Evolutionary conservation across 2,888 invertebrate species (phyloP).

Genomic region (Drosophila rubida): DNA sequence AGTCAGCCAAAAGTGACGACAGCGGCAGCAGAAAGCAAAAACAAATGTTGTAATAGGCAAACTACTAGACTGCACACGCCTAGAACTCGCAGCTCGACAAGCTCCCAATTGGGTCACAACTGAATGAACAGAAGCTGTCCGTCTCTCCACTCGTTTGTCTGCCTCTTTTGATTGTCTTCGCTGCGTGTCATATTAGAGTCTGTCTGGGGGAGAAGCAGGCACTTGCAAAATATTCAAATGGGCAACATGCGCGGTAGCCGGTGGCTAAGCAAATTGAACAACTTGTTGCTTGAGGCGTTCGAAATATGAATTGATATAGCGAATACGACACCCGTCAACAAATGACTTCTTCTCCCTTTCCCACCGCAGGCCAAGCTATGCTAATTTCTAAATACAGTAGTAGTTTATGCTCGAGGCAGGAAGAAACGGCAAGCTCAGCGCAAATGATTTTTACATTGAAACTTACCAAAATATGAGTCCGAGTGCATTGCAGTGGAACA

Average conservation of each 20-base stretch:
- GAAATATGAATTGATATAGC: slow-evolving; percentile 42
- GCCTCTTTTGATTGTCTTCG: neutral
- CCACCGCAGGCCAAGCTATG: neutral
- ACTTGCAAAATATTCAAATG: slow-evolving; percentile 72
- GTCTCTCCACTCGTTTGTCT: slow-evolving; percentile 7
- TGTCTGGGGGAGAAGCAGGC: neutral
- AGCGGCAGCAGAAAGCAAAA: slow-evolving; percentile 20
- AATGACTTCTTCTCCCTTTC: neutral
- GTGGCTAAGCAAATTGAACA: slow-evolving; percentile 45
- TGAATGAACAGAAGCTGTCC: slow-evolving; percentile 33
- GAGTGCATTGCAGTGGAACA: slow-evolving; percentile 59
- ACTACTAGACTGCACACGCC: slow-evolving; percentile 11
- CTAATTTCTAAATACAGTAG: slow-evolving; percentile 21
- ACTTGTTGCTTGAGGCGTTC: slow-evolving; percentile 68
- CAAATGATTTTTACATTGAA: slow-evolving; percentile 23
- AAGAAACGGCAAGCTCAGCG: slow-evolving; percentile 39
- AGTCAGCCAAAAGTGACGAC: slow-evolving; percentile 62
- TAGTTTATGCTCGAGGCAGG: slow-evolving; percentile 10
- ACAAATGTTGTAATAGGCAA: slow-evolving; percentile 46
- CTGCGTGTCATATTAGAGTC: neutral
- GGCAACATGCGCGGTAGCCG: slow-evolving; percentile 63
- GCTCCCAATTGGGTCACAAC: slow-evolving; percentile 69
- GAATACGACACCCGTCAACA: slow-evolving; percentile 29
- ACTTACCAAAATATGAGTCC: slow-evolving; percentile 30
- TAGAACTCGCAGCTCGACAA: slow-evolving; percentile 38